Conservation (phyloP, 2,113 vertebrate species). For the Ptilonorhynchus violaceus region DNA sequence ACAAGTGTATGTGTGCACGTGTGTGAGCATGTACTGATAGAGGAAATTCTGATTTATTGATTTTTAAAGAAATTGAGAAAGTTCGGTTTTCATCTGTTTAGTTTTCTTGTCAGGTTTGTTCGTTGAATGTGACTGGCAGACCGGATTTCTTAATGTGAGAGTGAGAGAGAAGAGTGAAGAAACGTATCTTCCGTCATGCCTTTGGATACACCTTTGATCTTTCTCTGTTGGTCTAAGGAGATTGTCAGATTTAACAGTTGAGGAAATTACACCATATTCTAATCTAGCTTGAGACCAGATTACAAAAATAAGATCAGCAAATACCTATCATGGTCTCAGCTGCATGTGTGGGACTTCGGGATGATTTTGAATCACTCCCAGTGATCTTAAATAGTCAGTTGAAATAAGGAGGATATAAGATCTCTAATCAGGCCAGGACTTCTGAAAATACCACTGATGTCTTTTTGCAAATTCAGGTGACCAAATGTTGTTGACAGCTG, state of each 20-base stretch:
- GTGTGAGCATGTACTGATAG: not conserved
- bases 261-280: not conserved
- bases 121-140: not conserved
- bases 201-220: not conserved
- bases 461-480: not conserved
- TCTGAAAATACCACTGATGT: not conserved
- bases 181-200: not conserved
- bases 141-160: not conserved
- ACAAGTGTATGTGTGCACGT: not conserved
- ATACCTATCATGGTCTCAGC: not conserved
- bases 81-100: not conserved
- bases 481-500: not conserved
- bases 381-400: not conserved
- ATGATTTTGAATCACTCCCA: not conserved
- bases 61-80: not conserved
- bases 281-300: not conserved
- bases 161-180: not conserved
- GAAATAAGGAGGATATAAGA: not conserved
- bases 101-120: not conserved
- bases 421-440: not conserved
- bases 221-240: not conserved
- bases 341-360: not conserved
- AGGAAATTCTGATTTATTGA: not conserved
- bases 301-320: not conserved
- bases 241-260: not conserved